These are phyloP conservation scores for Paguma larvata DNA, from an alignment of 2,797 vertebrate genomes.

Conservation along the genomic window DNA sequence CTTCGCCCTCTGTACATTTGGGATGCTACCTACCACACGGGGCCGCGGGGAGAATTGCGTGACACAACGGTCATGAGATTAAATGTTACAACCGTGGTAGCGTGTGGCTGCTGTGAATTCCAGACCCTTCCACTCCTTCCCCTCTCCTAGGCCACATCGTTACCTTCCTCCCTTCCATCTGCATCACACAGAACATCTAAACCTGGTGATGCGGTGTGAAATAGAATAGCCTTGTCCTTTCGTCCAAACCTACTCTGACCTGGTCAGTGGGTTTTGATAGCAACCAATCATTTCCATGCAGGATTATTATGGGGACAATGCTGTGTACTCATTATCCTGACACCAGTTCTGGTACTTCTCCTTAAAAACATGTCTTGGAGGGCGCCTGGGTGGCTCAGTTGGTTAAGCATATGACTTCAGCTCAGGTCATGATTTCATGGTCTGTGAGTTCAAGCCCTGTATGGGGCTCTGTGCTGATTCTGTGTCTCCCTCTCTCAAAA, in stretches of 20 bases:
- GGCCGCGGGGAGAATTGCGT: not conserved
- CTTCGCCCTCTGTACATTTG: not conserved
- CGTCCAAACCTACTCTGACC: not conserved
- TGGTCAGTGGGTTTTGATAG: slow-evolving; percentile 5
- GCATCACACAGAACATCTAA: not conserved
- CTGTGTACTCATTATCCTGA: not conserved
- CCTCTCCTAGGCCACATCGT: not conserved
- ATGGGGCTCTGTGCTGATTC: too few relatives aligned
- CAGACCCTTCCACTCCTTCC: not conserved
- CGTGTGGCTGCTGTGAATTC: not conserved
- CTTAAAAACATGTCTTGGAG: not conserved
- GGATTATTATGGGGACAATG: not conserved
- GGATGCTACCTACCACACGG: not conserved
- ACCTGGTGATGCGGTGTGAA: not conserved
- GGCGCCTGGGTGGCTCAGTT: too few relatives aligned
- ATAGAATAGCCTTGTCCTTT: not conserved
- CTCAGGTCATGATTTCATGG: too few relatives aligned
- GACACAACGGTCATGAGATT: not conserved
- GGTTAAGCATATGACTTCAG: too few relatives aligned
- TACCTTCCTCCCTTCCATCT: not conserved
- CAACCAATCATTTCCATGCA: not conserved
- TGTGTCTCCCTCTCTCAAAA: too few relatives aligned
- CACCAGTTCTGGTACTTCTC: not conserved
- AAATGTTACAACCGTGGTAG: not conserved
- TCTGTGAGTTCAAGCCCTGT: too few relatives aligned